Evolutionary conservation across 2,797 vertebrate genomes (phyloP).

Genomic region (Sebastes cheni): DNA sequence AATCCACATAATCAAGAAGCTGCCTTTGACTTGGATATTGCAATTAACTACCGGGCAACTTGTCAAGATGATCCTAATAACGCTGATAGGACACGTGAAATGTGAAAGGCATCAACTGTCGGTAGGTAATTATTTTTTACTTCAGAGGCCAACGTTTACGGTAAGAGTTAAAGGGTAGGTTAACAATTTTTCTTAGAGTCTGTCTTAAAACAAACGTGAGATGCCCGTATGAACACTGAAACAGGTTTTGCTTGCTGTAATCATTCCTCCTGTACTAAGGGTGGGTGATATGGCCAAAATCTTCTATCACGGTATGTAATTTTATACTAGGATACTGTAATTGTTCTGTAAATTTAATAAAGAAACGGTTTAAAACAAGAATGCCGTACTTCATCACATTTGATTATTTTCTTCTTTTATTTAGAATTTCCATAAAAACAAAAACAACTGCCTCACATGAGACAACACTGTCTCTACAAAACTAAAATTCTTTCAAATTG

Average conservation of each 20-base stretch:
- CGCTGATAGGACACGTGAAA: conserved; percentile 36
- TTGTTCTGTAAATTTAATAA: too few species aligned
- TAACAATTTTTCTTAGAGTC: neutral
- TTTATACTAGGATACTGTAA: too few species aligned
- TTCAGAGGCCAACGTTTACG: conserved; percentile 22
- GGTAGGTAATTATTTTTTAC: conserved; percentile 23
- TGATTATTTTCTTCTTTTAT: too few species aligned
- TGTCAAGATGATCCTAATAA: conserved; percentile 53
- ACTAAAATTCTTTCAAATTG: too few species aligned
- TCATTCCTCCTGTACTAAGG: neutral
- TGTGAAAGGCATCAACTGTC: conserved; percentile 27
- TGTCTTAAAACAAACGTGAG: neutral
- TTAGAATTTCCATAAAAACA: too few species aligned
- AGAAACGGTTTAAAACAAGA: too few species aligned
- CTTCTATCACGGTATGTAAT: too few species aligned
- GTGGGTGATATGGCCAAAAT: too few species aligned
- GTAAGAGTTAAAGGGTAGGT: neutral
- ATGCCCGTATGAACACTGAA: neutral
- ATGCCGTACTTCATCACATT: too few species aligned
- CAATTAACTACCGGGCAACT: conserved; percentile 53
- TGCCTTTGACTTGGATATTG: conserved; percentile 42
- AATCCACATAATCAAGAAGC: conserved; percentile 62
- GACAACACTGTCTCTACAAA: too few species aligned
- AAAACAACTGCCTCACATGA: too few species aligned
- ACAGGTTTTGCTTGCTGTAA: neutral